Conservation (phyloP, 1,140 invertebrate genomes). For the Plodia interpunctella region DNA sequence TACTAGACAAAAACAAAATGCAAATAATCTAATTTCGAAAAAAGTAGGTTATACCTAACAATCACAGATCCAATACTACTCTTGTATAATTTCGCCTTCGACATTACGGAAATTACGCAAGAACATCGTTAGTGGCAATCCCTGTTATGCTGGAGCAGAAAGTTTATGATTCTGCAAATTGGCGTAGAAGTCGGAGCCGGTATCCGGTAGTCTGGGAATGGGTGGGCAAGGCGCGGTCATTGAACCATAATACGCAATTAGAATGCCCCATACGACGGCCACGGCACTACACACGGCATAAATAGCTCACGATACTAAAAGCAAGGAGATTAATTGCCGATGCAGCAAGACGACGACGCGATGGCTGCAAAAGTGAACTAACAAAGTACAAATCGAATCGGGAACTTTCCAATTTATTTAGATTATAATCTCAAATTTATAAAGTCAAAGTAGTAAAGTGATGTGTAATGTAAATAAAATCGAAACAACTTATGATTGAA, state of each 20-base stretch:
- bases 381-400: too few relatives aligned
- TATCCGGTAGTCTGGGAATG: conserved; percentile 38
- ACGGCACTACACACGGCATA: conserved; percentile 55
- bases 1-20: too few relatives aligned
- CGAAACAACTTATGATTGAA: too few relatives aligned
- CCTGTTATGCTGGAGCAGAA: conserved; percentile 20
- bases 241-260: conserved; percentile 73
- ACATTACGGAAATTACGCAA: conserved; percentile 19
- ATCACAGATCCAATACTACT: too few relatives aligned
- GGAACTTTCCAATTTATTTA: too few relatives aligned
- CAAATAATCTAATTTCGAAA: too few relatives aligned
- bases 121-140: not conserved
- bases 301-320: conserved; percentile 61
- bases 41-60: too few relatives aligned
- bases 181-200: conserved; percentile 35
- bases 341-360: conserved; percentile 37
- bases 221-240: conserved; percentile 46
- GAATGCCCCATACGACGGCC: conserved; percentile 67
- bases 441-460: too few relatives aligned
- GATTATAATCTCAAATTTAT: too few relatives aligned
- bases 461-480: too few relatives aligned
- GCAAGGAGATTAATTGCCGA: conserved; percentile 58
- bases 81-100: not conserved
- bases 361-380: too few relatives aligned
- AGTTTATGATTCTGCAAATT: conserved; percentile 59